phyloP scores from a whole-genome alignment of 2,888 invertebrate genomes.

The Drosophila mimetica region DNA sequence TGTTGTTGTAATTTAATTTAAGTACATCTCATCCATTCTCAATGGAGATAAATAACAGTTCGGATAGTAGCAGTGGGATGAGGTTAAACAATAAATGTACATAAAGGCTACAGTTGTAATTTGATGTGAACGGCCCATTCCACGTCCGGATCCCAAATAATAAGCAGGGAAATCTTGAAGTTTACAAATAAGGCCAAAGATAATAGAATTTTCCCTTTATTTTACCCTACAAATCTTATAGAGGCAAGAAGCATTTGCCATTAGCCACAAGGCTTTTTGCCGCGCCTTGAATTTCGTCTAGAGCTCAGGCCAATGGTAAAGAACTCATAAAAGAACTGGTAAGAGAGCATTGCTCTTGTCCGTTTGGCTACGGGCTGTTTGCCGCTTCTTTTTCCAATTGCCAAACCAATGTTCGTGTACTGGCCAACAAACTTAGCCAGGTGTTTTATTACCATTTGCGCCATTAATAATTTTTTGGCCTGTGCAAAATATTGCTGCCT shows the following conservation, averaged over 20 bases:
- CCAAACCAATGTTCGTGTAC: constrained; percentile 67
- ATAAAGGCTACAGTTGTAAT: too few relatives aligned
- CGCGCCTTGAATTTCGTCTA: constrained; percentile 47
- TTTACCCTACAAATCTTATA: constrained; percentile 27
- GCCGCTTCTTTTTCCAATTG: constrained; percentile 46
- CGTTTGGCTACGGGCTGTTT: constrained; percentile 26
- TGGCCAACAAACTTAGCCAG: constrained; percentile 65
- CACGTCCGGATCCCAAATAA: too few relatives aligned
- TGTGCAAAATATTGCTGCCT: constrained; percentile 28
- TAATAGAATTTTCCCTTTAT: constrained; percentile 22
- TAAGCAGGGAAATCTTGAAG: too few relatives aligned
- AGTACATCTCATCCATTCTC: too few relatives aligned
- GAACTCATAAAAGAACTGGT: constrained; percentile 67
- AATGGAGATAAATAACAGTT: too few relatives aligned
- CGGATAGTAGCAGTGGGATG: too few relatives aligned
- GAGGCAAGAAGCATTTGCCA: constrained; percentile 37
- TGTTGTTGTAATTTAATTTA: too few relatives aligned
- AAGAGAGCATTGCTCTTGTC: constrained; percentile 38
- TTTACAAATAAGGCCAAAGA: constrained; percentile 16
- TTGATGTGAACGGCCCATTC: too few relatives aligned
- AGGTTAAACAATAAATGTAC: too few relatives aligned
- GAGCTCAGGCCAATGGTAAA: constrained; percentile 63
- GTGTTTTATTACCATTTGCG: constrained; percentile 73
- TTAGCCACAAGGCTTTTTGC: constrained; percentile 61
- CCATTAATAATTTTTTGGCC: constrained; percentile 77